Evolutionary conservation across 1,140 invertebrate genomes (phyloP), one percentile per base, ranked within the genome.

Genomic region (Metaphire vulgaris): DNA sequence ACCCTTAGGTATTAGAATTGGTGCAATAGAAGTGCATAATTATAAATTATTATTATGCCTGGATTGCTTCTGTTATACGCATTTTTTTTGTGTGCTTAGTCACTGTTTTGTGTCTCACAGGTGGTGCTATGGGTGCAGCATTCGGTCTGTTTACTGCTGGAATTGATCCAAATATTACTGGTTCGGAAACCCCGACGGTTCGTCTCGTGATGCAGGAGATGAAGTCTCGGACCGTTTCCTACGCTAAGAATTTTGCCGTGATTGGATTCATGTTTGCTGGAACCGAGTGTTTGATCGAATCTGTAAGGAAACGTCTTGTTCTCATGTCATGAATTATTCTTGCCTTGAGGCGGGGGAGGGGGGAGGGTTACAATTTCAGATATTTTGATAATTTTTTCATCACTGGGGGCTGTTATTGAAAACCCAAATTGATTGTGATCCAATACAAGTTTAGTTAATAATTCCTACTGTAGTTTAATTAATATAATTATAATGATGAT

Each of bases 211-310:
- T 85, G 77, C 82, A 90, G 67, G 97, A 99, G 87, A 97, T 99
- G 94, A 94, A 93, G 87, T 88, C 87, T 0, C 92, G 95, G 2
- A 95, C 94, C 72, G 83, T 95, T 65, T 90, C 92, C 73, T 97
- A 98, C 88, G 96, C 93, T 0, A 99, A 99, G 88, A 99, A 98
- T 86, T 99, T 99, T 90, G 97, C 96, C 28, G 88, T 97, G 69
- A 89, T 99, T 80, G 97, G 97, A 74, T 90, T 91, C 29, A 89
- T 98, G 70, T 99, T 98, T 88, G 91, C 96, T 33, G 92, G 91
- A 6, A 90, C 96, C 14, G 96, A 98, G 88, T 98, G 96, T 85
- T 89, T 90, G 28, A 92, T 98, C 83, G 96, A 98, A 90, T 80
- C 82, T 90, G 74, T 85, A 92, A 81, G 82, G 80, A 67, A 64